Base-by-base conservation (phyloP, 2,888 invertebrate genomes). In the Cosmia trapezina region DNA sequence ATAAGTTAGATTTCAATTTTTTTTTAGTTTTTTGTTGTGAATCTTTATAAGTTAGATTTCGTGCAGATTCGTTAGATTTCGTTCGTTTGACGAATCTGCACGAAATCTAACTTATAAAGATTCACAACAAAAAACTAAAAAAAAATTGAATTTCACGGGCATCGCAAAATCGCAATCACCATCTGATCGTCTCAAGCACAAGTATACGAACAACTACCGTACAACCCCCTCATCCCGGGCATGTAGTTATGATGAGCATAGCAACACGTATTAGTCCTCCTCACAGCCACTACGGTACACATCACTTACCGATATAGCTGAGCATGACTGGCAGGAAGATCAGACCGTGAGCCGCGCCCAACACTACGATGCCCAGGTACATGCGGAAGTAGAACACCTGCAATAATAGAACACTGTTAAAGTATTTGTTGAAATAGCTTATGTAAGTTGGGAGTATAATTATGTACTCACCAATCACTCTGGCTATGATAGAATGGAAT, bases 271-370 rank as follows among this genome's bases (percentile, higher is more conserved):
- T 62, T 12, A 33, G 54, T 41, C 61, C 71, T 75, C 67, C 67
- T 72, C 63, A n/a, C 22, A 17, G n/a, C 2, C 19, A 28, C 17
- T 56, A 64, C 0, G 0, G 1, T 53, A 43, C 47, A 57, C 66
- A 51, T 7, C 2, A 96, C 98, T 97, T 93, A 98, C 99, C 99
- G 93, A 99, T 98, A 97, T 99, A 99, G 95, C 99, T 99, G 87
- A 99, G 97, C 89, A 99, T 97, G 77, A 99, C 99, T 12, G 99
- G 99, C 86, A 99, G 96, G 96, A 99, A 99, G 90, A 99, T 98
- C 78, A 99, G 97, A 28, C 99, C 99, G 94, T 99, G 99, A 8
- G 99, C 98, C 12, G 99, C 99, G 70, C 99, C 99, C 93, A 99
- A 98, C 76, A 99, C 90, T 70, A 99, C 99, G 88, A 99, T 99